Evolutionary conservation across 2,888 invertebrate species (phyloP).

Genomic region (Flexamia atlantica): DNA sequence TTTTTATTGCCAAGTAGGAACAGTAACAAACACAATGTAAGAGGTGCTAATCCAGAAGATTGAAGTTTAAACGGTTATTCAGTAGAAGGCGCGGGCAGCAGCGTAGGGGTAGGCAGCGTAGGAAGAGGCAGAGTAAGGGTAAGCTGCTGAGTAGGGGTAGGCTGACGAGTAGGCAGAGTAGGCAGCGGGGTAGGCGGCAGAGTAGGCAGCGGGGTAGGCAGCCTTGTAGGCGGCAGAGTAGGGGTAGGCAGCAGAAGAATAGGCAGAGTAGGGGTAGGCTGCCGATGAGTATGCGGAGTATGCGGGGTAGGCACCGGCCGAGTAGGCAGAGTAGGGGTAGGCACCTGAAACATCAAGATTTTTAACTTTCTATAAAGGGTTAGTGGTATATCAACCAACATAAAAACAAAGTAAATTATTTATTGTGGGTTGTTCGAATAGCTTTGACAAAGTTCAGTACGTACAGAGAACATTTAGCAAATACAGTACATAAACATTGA

Average conservation of each 20-base stretch:
- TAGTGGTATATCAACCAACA: too few species aligned
- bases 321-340: slow-evolving; percentile 60
- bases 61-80: background rate
- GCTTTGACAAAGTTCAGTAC: too few species aligned
- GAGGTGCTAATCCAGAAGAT: background rate
- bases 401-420: too few species aligned
- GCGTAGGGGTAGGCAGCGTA: slow-evolving; percentile 62
- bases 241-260: background rate
- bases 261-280: slow-evolving; percentile 64
- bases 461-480: too few species aligned
- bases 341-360: slow-evolving; percentile 55
- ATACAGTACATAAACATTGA: too few species aligned
- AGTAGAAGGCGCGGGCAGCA: slow-evolving; percentile 31
- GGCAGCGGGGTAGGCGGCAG: slow-evolving; percentile 56
- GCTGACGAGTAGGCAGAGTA: slow-evolving; percentile 60
- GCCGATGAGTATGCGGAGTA: slow-evolving; percentile 59
- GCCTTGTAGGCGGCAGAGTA: slow-evolving; percentile 14
- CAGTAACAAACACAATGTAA: background rate
- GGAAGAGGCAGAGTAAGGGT: slow-evolving; percentile 57
- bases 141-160: slow-evolving; percentile 35
- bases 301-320: slow-evolving; percentile 32
- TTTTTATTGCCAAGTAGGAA: background rate
- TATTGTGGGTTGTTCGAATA: too few species aligned
- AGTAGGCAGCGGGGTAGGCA: slow-evolving; percentile 55
- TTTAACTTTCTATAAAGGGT: too few species aligned